A percentile compares a stretch with the other conserved stretches of the same genome.
Conservation (phyloP, 2,113 vertebrate species). For the Trematomus loennbergii region DNA sequence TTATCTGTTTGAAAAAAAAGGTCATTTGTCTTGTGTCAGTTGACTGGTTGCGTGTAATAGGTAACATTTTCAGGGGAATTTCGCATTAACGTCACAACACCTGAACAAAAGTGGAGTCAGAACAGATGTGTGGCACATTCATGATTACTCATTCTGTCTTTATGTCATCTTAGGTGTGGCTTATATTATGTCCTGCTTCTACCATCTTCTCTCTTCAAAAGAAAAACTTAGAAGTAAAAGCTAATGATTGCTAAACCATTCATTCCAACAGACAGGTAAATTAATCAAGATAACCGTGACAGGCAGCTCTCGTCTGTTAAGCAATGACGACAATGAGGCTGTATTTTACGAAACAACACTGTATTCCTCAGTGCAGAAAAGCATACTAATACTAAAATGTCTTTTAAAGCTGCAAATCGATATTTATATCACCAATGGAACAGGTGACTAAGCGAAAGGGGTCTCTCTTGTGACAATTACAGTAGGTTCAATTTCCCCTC, state of each 20-base stretch:
- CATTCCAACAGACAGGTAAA: not conserved
- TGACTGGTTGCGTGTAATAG: not conserved
- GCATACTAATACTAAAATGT: not conserved
- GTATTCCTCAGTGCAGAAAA: not conserved
- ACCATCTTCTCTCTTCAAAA: not conserved
- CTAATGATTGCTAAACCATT: not conserved
- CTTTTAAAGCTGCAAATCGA: not conserved
- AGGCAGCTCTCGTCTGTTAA: not conserved
- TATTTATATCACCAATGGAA: not conserved
- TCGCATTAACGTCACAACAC: not conserved
- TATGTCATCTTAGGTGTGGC: conserved; percentile 28
- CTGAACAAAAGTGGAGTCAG: not conserved
- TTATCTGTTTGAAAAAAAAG: not conserved
- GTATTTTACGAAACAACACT: not conserved
- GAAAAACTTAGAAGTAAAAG: not conserved
- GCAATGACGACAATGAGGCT: not conserved
- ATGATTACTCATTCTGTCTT: conserved; percentile 3
- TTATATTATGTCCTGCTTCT: not conserved
- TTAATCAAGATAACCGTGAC: too few species aligned
- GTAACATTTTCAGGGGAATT: not conserved
- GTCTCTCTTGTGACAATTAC: not conserved
- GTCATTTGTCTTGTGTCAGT: not conserved
- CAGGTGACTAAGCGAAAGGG: not conserved
- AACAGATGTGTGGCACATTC: not conserved
- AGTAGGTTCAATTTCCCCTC: too few species aligned